phyloP scores from a whole-genome alignment of 2,888 invertebrate genomes.

The Ornithoptera alexandrae region DNA sequence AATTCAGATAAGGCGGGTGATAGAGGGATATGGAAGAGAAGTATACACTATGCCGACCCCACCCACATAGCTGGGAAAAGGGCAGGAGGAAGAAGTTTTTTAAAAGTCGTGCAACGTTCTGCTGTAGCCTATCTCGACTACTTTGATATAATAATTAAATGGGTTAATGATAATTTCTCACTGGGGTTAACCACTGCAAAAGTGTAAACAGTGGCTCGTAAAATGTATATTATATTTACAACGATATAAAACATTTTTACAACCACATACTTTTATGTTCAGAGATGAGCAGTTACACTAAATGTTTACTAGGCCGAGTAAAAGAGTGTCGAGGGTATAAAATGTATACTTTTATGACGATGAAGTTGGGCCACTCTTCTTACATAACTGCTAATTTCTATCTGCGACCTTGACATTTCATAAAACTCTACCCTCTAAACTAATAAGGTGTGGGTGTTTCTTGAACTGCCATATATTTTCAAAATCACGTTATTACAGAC shows the following conservation, averaged over 20 bases:
- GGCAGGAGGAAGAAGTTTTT: background rate
- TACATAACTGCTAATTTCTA: background rate
- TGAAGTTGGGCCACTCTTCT: background rate
- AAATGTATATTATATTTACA: slow-evolving; percentile 30
- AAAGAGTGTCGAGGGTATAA: slow-evolving; percentile 1
- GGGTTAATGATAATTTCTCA: slow-evolving; percentile 5
- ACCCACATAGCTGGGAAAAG: no score
- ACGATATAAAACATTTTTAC: slow-evolving; percentile 30
- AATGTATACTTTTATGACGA: slow-evolving; percentile 9
- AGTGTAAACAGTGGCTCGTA: slow-evolving; percentile 31
- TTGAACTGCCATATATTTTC: background rate
- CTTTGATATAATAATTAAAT: slow-evolving; percentile 15
- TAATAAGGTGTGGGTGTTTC: background rate
- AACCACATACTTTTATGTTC: slow-evolving; percentile 28
- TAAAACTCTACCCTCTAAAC: background rate
- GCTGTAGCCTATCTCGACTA: background rate
- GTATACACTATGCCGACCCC: no score
- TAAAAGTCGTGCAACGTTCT: slow-evolving; percentile 8
- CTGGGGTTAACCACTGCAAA: background rate
- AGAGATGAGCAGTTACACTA: slow-evolving; percentile 29
- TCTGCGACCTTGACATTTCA: background rate
- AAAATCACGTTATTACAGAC: no score
- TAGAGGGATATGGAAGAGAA: no score
- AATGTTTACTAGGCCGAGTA: slow-evolving; percentile 24
- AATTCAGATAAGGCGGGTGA: no score